Percentiles rank a stretch among this genome's conserved stretches.
phyloP scores from a whole-genome alignment of 1,140 invertebrate species.

The Drosophila mayri region DNA sequence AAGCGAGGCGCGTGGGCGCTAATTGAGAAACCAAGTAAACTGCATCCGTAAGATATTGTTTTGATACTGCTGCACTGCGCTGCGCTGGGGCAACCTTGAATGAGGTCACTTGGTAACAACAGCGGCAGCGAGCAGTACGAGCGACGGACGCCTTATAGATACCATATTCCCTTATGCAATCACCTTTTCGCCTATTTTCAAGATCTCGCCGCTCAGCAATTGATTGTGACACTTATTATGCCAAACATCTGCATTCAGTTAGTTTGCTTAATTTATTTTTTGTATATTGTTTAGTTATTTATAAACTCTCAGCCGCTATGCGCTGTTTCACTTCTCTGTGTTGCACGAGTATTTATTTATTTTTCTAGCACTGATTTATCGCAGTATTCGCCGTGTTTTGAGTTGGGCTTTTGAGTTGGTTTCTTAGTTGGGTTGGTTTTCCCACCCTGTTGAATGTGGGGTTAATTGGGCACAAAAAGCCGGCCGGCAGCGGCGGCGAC shows the following conservation, averaged over 20 bases:
- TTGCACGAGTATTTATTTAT: conserved; percentile 5
- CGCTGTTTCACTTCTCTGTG: conserved; percentile 7
- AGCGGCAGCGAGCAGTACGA: background rate
- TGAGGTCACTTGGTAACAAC: conserved; percentile 65
- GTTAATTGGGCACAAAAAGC: conserved; percentile 84
- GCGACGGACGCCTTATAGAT: conserved; percentile 7
- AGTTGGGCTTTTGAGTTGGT: background rate
- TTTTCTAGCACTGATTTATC: conserved; percentile 6
- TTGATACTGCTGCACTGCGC: conserved; percentile 8
- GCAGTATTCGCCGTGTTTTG: background rate
- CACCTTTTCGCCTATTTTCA: conserved; percentile 56
- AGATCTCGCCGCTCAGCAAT: conserved; percentile 54
- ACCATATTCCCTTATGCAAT: conserved; percentile 67
- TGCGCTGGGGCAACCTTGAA: conserved; percentile 57
- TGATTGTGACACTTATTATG: conserved; percentile 75
- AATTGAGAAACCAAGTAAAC: conserved; percentile 52
- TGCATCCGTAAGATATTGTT: conserved; percentile 27
- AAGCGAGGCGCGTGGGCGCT: conserved; percentile 45
- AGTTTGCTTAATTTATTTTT: conserved; percentile 40
- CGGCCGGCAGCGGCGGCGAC: conserved; percentile 73
- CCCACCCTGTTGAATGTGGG: conserved; percentile 61
- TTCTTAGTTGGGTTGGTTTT: background rate
- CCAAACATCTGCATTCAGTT: conserved; percentile 72
- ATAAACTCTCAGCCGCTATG: conserved; percentile 9
- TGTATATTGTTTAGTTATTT: conserved; percentile 22